These are phyloP conservation scores for Psylliodes chrysocephalus DNA, from an alignment of 2,888 invertebrate genomes.

Conservation along the genomic window DNA sequence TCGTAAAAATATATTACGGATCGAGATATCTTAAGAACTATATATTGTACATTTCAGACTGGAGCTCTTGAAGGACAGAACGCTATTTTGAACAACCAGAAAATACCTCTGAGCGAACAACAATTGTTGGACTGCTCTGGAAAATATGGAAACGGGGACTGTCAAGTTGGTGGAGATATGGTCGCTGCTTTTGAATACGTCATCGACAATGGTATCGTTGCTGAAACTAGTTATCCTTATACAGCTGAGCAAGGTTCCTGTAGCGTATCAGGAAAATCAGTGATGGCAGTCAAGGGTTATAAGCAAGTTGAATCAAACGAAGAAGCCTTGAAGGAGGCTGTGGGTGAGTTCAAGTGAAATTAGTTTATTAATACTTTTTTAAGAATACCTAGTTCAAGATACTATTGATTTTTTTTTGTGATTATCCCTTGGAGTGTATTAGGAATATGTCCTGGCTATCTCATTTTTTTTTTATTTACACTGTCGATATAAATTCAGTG, in stretches of 20 bases:
- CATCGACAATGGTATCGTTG: conserved; percentile 67
- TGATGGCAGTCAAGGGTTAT: background rate
- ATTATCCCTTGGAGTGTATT: too few relatives aligned
- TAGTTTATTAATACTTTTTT: too few relatives aligned
- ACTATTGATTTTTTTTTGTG: too few relatives aligned
- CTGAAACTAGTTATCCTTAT: conserved; percentile 67
- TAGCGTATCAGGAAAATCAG: background rate
- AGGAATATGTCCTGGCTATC: background rate
- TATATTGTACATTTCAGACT: conserved; percentile 64
- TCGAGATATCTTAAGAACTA: background rate
- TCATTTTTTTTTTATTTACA: background rate
- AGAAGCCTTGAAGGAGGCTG: background rate
- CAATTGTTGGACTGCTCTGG: conserved; percentile 67
- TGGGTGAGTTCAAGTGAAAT: too few relatives aligned
- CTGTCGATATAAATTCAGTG: background rate
- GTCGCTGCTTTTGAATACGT: conserved; percentile 65
- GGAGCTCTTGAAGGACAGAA: conserved; percentile 68
- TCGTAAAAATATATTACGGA: background rate
- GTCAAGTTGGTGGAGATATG: conserved; percentile 65
- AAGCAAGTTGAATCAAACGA: background rate
- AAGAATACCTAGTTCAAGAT: too few relatives aligned
- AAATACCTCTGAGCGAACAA: conserved; percentile 67
- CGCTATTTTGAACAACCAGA: conserved; percentile 64
- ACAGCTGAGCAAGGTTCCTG: conserved; percentile 37
- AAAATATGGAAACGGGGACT: conserved; percentile 65